phyloP scores from a whole-genome alignment of 2,888 invertebrate genomes.

The Chalcosyrphus nemorum region DNA sequence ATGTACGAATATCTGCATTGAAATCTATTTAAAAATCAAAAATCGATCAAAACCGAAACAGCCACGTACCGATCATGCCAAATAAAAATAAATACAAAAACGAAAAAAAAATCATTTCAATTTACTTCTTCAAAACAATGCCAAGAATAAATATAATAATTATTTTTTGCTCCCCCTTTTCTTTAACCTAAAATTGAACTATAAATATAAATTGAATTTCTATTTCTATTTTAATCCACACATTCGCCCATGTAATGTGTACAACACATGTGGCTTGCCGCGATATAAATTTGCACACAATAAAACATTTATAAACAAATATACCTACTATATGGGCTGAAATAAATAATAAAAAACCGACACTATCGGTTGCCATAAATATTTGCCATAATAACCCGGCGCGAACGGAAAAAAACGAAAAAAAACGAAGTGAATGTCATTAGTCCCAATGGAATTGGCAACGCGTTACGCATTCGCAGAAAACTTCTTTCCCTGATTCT shows the following conservation, averaged over 20 bases:
- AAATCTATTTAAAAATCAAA: too few relatives aligned
- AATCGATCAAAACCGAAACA: too few relatives aligned
- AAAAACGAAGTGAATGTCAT: slow-evolving; percentile 42
- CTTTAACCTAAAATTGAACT: slow-evolving; percentile 24
- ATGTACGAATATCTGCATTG: too few relatives aligned
- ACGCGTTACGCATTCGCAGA: slow-evolving; percentile 47
- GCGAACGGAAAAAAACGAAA: slow-evolving; percentile 13
- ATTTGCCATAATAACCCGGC: slow-evolving; percentile 50
- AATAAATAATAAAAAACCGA: slow-evolving; percentile 31
- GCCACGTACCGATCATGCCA: not conserved
- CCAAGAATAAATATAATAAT: slow-evolving; percentile 38
- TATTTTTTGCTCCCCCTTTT: not conserved
- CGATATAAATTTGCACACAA: slow-evolving; percentile 40
- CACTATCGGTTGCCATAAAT: slow-evolving; percentile 43
- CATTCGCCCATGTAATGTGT: slow-evolving; percentile 37
- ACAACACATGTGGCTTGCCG: slow-evolving; percentile 36
- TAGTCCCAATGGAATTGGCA: slow-evolving; percentile 65
- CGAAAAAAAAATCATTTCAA: not conserved
- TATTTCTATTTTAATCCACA: slow-evolving; percentile 47
- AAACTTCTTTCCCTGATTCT: slow-evolving; percentile 18
- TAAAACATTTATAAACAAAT: slow-evolving; percentile 47
- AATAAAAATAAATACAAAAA: slow-evolving; percentile 31
- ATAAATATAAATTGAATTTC: slow-evolving; percentile 41
- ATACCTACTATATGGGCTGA: slow-evolving; percentile 20
- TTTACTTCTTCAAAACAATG: slow-evolving; percentile 23